Percentiles rank a stretch among this genome's conserved stretches.
phyloP scores from a whole-genome alignment of 2,888 invertebrate species.

The Pachycephus smyrnensis region DNA sequence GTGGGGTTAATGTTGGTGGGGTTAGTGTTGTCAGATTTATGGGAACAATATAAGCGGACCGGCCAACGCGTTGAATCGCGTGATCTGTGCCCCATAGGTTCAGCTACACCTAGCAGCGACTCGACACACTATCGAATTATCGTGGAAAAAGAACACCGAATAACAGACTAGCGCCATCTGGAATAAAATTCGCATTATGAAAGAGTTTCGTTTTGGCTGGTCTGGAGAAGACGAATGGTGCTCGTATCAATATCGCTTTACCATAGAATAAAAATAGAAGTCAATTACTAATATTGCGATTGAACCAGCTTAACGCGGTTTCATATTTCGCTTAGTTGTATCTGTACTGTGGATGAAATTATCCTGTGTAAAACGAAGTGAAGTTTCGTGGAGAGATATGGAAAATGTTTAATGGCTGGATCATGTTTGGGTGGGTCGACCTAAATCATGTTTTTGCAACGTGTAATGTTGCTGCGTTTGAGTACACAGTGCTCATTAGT shows the following conservation, averaged over 20 bases:
- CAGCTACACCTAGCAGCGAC: not conserved
- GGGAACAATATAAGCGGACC: constrained; percentile 55
- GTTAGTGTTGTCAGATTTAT: constrained; percentile 58
- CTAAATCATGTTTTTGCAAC: not conserved
- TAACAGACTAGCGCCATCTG: not conserved
- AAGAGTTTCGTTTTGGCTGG: not conserved
- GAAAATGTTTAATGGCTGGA: not conserved
- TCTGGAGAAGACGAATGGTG: not conserved
- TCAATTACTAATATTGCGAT: not conserved
- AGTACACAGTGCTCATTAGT: not conserved
- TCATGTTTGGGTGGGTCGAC: not conserved
- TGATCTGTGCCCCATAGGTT: constrained; percentile 14
- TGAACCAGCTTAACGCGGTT: not conserved
- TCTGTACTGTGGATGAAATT: not conserved
- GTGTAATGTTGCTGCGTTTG: not conserved
- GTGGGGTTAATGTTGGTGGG: constrained; percentile 47
- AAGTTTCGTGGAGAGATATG: not conserved
- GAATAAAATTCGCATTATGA: not conserved
- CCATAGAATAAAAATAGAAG: not conserved
- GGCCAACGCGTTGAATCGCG: constrained; percentile 42
- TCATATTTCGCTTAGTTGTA: not conserved
- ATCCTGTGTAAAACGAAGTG: not conserved
- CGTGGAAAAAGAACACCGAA: not conserved
- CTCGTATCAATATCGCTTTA: not conserved
- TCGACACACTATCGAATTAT: not conserved